Base-by-base conservation (phyloP, 1,140 invertebrate species). In the Cydia strobilella region DNA sequence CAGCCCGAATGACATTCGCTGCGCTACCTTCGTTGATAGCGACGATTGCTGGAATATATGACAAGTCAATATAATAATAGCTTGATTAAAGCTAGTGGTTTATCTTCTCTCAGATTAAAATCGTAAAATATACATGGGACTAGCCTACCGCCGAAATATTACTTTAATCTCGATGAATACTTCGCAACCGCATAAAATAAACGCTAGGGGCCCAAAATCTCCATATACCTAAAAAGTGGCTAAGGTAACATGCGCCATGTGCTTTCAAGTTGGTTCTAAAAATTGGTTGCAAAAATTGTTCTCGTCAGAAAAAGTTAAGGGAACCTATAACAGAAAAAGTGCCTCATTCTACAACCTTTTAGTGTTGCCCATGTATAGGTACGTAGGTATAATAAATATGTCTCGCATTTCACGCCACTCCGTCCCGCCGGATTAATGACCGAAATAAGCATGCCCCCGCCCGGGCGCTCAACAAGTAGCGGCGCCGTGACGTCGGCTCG, bases 1-100 rank as follows among this genome's bases (percentile, higher is more conserved):
- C 76, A 98, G 95, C 2, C 98, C 97, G 90, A 99, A 97, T 18
- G 98, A 98, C 97, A 99, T 98, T 82, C 97, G 95, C 93, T 99
- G 98, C 74, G 98, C 98, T 94, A 99, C 96, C 94, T 98, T 98
- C 51, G 97, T 97, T 80, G 97, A 97, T 76, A 99, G 89, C 86
- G 98, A 99, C 5, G 98, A 97, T 98, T 99, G 94, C 94, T 94
- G 92, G 78, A 93, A 87, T 25, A 42, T 25, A 69, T 12, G 3
- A 76, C 12, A 73, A 59, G 18, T 59, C 35, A 9, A 39, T 39
- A 39, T 39, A 39, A 39, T 9, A 39, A 39, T 39, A 39, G 35
- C 35, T 39, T 39, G 9, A 39, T 39, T 9, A 39, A 39, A 9
- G 9, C 35, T 9, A 39, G 35, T 39, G 7, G 7, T 39, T 39